Evolutionary conservation across 92 coral and sea anemone species (phyloP), one percentile per base, ranked within the genome.

Genomic region (Epizoanthus stellaris): DNA sequence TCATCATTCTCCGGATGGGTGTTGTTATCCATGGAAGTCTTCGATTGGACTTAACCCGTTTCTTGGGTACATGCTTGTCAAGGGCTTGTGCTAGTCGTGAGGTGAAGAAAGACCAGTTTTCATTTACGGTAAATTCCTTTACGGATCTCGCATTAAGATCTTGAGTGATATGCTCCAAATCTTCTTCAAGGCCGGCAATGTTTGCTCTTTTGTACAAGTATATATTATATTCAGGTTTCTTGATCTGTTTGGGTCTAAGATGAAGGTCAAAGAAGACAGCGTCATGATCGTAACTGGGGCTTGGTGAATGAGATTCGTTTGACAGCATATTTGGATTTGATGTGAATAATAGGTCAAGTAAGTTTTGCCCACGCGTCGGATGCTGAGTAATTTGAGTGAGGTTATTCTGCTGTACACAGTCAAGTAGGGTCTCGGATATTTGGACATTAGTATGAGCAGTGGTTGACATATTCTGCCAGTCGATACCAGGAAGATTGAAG

Each of bases 401-500:
- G n/a, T 17, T 70, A 54, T 70, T 34, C 11, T 39, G 23, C 43
- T 70, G 56, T 43, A 70, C 12, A 15, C 76, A 70, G 56, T 70
- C 76, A 5, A 40, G 42, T 3, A 43, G 25, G 7, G 76, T 15
- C 45, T 70, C 45, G 25, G 75, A 40, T 70, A 43, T 70, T 45
- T 12, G 17, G 42, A n/a, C 63, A 58, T 58, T 5, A 13, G 63
- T 13, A 58, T 70, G 57, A 9, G 23, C 25, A 17, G 71, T 36
- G 23, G 60, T 60, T 60, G 67, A 7, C 73, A 62, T 85, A 43
- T 62, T 73, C 63, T 60, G 19, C 88, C 88, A 85, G 73, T 85
- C 39, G 1, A 77, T 77, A 66, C 89, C 89, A 8, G 89, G 67
- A 12, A 70, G 75, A n/a, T 40, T 70, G 23, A 77, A 69, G 62